Evolutionary conservation across 2,113 vertebrate species (phyloP).

Genomic region (Nibea albiflora): DNA sequence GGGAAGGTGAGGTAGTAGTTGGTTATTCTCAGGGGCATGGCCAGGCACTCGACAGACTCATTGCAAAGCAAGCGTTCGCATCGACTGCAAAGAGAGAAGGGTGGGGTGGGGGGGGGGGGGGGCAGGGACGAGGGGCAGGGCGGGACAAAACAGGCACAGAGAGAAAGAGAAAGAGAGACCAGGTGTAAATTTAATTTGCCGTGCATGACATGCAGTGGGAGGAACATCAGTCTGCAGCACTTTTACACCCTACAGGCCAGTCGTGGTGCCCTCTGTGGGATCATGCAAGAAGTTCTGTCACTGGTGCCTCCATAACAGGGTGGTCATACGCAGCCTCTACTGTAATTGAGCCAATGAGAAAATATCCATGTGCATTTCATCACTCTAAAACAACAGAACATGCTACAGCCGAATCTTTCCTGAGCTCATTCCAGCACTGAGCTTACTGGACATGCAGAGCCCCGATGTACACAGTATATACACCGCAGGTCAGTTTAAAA

Average conservation of each 20-base stretch:
- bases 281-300: slow-evolving; percentile 72
- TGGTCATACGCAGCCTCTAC: slow-evolving; percentile 34
- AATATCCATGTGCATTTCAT: slow-evolving; percentile 35
- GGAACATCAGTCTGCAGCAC: slow-evolving; percentile 59
- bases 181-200: slow-evolving; percentile 72
- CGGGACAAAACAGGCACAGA: slow-evolving; percentile 69
- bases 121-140: slow-evolving; percentile 68
- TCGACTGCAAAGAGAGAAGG: slow-evolving; percentile 90
- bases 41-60: slow-evolving; percentile 94
- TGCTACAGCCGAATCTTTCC: slow-evolving; percentile 62
- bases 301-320: slow-evolving; percentile 22
- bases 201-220: slow-evolving; percentile 81
- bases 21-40: slow-evolving; percentile 97
- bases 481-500: slow-evolving; percentile 8
- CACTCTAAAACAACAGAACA: slow-evolving; percentile 57
- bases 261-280: slow-evolving; percentile 54
- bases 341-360: slow-evolving; percentile 33
- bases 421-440: slow-evolving; percentile 54
- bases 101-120: slow-evolving; percentile 41
- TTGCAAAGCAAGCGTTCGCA: slow-evolving; percentile 99
- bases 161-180: slow-evolving; percentile 68
- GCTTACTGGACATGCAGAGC: slow-evolving; percentile 72
- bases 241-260: slow-evolving; percentile 36
- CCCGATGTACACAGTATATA: background rate
- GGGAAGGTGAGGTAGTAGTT: slow-evolving; percentile 98